Conservation (phyloP, 53 echinoderm and acorn worm species). For the Temnopleurus reevesii region DNA sequence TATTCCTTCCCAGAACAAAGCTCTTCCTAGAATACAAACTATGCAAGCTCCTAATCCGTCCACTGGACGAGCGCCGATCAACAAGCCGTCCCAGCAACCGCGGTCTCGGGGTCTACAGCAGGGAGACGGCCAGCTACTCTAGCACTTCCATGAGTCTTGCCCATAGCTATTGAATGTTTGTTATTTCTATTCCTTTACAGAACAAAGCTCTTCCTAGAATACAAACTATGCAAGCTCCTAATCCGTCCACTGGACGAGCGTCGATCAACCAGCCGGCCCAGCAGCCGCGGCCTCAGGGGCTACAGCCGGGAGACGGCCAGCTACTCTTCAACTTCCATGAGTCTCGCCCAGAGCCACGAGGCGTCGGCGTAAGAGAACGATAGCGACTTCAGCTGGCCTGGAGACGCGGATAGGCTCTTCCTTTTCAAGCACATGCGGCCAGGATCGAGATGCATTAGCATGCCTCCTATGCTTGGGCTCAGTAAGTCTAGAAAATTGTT, state of each 20-base stretch:
- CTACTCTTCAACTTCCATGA: constrained; percentile 87
- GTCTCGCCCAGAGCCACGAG: constrained; percentile 78
- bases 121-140: constrained; percentile 83
- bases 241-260: constrained; percentile 85
- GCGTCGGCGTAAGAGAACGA: constrained; percentile 83
- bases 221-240: constrained; percentile 94
- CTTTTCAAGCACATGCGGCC: constrained; percentile 89
- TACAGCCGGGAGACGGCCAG: constrained; percentile 93
- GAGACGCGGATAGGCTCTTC: constrained; percentile 75
- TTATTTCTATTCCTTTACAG: no score
- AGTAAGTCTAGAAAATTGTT: constrained; percentile 70
- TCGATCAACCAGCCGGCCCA: constrained; percentile 75
- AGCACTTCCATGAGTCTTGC: constrained; percentile 81
- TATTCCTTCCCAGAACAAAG: constrained; percentile 90
- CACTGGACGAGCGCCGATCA: constrained; percentile 76
- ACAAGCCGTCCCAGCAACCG: constrained; percentile 74
- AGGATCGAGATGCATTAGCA: constrained; percentile 87
- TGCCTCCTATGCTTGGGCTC: constrained; percentile 89
- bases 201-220: constrained; percentile 93
- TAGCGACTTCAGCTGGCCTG: constrained; percentile 82
- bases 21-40: constrained; percentile 91
- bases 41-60: constrained; percentile 85
- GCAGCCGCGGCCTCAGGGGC: constrained; percentile 77
- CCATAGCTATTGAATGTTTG: no score
- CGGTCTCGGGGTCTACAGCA: constrained; percentile 80